Conservation (phyloP, 64 coral and sea anemone species). For the Montipora efflorescens region DNA sequence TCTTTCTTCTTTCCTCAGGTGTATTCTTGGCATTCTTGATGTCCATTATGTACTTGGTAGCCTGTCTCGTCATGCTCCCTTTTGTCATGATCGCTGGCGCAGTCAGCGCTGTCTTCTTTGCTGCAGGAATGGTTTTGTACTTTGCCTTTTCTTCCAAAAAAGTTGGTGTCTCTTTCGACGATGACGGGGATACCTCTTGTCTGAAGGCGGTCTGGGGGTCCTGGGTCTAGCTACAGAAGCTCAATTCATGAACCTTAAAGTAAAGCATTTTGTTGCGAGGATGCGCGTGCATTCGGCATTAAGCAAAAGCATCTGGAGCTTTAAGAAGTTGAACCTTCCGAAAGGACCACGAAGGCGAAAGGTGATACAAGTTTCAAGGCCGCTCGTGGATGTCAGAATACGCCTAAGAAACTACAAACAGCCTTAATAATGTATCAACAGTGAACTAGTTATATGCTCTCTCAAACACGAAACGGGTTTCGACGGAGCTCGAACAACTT, state of each 20-base stretch:
- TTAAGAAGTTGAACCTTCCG: no score
- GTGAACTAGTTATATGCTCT: no score
- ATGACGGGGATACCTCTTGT: constrained; percentile 22
- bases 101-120: constrained; percentile 11
- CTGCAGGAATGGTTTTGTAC: constrained; percentile 15
- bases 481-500: no score
- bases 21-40: constrained; percentile 29
- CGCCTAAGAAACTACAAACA: no score
- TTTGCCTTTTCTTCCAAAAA: constrained; percentile 46
- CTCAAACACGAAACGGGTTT: no score
- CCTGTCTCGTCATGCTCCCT: constrained; percentile 12
- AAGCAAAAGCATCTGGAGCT: no score
- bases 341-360: no score
- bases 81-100: constrained; percentile 24
- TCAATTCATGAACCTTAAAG: neutral
- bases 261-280: no score
- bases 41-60: constrained; percentile 16
- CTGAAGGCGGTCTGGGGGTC: constrained; percentile 30
- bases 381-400: no score
- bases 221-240: constrained; percentile 4
- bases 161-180: constrained; percentile 46
- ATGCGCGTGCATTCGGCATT: no score
- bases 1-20: constrained; percentile 8
- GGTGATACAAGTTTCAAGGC: no score
- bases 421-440: no score